Evolutionary conservation across 2,888 invertebrate genomes (phyloP), one percentile per base, ranked within the genome.

Genomic region (Lepidocyrtoides sp.): DNA sequence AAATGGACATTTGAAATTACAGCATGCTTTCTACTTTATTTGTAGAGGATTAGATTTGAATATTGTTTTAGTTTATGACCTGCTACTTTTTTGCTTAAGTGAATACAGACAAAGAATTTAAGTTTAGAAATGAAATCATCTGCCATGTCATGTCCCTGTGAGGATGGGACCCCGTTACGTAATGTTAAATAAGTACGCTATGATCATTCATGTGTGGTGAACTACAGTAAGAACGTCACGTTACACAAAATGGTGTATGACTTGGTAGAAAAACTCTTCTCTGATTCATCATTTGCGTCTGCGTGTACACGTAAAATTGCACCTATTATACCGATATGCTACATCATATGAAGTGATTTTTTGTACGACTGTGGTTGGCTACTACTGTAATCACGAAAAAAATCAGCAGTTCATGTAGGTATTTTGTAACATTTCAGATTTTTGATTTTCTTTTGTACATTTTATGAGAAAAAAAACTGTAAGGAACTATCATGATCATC

Each of bases 401-500:
- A 77, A 77, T 63, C 60, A 23, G 44, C 44, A 75, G 57, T 12
- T 48, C 4, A 32, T n/a, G 32, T 60, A 26, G 26, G 20, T 66
- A 32, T 54, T 60, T 63, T 79, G 79, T 41, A 36, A 75, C 60
- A 54, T 44, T 44, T 79, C 41, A 36, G 26, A 81, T 63, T 81
- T 86, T 26, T 77, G 29, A 89, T 26, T 75, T 63, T 89, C 32
- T 66, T 63, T 83, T 81, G n/a, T 29, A 41, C n/a, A 14, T 51
- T 88, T 81, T 89, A 63, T 79, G 48, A 60, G 72, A 75, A 90
- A n/a, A n/a, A n/a, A n/a, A n/a, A 88, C 69, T 69, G 17, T 81
- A 23, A 44, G 66, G 10, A 83, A 51, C 54, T 23, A 79, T 77
- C 17, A 79, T 79, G 26, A 54, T 79, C 26, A 26, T 69, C 44